phyloP scores from a whole-genome alignment of 2,888 invertebrate genomes.

The Athripsodes cinereus region DNA sequence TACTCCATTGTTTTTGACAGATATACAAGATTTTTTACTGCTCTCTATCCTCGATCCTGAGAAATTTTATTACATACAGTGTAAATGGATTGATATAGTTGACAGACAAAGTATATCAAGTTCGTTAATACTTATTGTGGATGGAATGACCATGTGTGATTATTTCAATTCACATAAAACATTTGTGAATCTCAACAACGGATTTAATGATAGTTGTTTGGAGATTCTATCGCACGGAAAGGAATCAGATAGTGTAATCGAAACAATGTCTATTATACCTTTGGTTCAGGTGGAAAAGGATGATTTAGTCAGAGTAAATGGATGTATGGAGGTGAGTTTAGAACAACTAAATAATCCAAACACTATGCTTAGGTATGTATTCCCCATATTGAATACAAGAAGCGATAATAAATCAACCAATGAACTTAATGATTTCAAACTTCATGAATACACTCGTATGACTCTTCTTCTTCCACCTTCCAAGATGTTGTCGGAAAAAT shows the following conservation, averaged over 20 bases:
- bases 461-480: neutral
- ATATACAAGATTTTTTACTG: neutral
- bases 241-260: neutral
- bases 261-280: neutral
- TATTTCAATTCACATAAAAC: neutral
- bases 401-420: neutral
- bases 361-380: neutral
- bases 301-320: neutral
- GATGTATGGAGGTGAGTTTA: neutral
- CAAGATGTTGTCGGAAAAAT: neutral
- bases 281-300: neutral
- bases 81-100: neutral
- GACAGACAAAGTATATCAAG: neutral
- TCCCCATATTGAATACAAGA: neutral
- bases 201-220: neutral
- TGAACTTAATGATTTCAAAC: too few relatives aligned
- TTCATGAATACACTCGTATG: neutral
- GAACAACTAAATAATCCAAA: neutral
- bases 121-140: neutral
- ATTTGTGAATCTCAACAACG: neutral
- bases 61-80: neutral
- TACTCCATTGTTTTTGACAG: neutral
- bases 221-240: neutral
- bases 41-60: neutral
- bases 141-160: neutral